phyloP scores from a whole-genome alignment of 2,888 invertebrate genomes.

The Drosophila suboccidentalis region DNA sequence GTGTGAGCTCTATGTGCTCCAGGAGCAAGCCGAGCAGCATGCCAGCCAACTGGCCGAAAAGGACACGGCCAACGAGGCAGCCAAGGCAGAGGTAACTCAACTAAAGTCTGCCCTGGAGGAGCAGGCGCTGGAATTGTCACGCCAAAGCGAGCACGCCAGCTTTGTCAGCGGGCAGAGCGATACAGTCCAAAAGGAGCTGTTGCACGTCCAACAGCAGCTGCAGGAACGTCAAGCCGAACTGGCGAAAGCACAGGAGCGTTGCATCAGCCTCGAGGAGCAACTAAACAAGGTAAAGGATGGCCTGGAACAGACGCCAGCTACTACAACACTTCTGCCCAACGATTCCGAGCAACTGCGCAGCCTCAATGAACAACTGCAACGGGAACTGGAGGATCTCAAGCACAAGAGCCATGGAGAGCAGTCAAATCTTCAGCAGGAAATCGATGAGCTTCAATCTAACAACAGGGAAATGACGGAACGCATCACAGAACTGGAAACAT shows the following conservation, averaged over 20 bases:
- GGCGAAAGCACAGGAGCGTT: slow-evolving; percentile 43
- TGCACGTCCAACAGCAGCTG: slow-evolving; percentile 74
- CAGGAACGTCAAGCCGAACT: slow-evolving; percentile 57
- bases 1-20: slow-evolving; percentile 83
- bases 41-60: slow-evolving; percentile 74
- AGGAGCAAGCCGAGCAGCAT: slow-evolving; percentile 82
- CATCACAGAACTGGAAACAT: slow-evolving; percentile 77
- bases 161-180: slow-evolving; percentile 83
- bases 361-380: slow-evolving; percentile 82
- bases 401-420: slow-evolving; percentile 81
- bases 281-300: slow-evolving; percentile 25
- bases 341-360: slow-evolving; percentile 82
- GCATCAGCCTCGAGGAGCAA: slow-evolving; percentile 54
- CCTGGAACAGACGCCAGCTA: slow-evolving; percentile 13
- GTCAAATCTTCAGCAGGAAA: slow-evolving; percentile 82
- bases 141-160: slow-evolving; percentile 79
- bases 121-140: slow-evolving; percentile 83
- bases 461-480: slow-evolving; percentile 81
- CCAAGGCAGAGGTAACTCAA: slow-evolving; percentile 62
- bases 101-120: slow-evolving; percentile 76
- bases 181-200: slow-evolving; percentile 79
- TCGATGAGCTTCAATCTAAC: slow-evolving; percentile 83
- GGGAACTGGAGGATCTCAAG: slow-evolving; percentile 84
- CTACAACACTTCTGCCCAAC: slow-evolving; percentile 32
- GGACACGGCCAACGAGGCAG: slow-evolving; percentile 77